phyloP scores from a whole-genome alignment of 2,113 vertebrate genomes.

The Protomyctophum bolini region DNA sequence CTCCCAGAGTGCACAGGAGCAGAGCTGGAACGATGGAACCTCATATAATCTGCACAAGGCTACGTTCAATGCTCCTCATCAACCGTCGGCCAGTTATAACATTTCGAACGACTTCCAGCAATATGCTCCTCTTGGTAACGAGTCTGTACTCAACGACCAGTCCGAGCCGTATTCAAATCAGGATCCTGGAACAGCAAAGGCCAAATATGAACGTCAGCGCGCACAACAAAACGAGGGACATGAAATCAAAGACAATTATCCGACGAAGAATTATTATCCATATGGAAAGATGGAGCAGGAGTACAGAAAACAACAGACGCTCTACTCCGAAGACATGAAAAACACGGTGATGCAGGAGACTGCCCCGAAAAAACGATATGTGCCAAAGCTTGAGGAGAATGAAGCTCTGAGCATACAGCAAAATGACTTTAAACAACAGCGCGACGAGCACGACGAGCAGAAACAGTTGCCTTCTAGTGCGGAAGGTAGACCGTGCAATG shows the following conservation, averaged over 20 bases:
- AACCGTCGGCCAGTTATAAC: slow-evolving; percentile 8
- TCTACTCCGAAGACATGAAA: slow-evolving; percentile 29
- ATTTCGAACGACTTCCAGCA: slow-evolving; percentile 34
- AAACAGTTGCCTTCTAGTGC: slow-evolving; percentile 18
- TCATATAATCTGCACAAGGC: slow-evolving; percentile 22
- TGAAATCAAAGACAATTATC: slow-evolving; percentile 33
- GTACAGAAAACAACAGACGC: slow-evolving; percentile 16
- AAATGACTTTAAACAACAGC: slow-evolving; percentile 17
- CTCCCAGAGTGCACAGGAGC: slow-evolving; percentile 23
- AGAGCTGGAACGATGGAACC: slow-evolving; percentile 20
- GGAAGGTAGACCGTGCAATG: slow-evolving; percentile 15
- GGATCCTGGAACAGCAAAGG: slow-evolving; percentile 14
- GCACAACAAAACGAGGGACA: slow-evolving; percentile 14
- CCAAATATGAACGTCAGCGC: slow-evolving; percentile 29
- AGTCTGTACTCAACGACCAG: background rate
- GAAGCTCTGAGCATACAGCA: slow-evolving; percentile 24
- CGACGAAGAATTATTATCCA: slow-evolving; percentile 20
- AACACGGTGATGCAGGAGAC: slow-evolving; percentile 29
- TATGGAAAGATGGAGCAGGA: slow-evolving; percentile 37
- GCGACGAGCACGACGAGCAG: slow-evolving; percentile 24
- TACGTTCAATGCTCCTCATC: slow-evolving; percentile 9
- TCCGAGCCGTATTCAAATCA: slow-evolving; percentile 13
- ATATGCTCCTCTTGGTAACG: slow-evolving; percentile 14
- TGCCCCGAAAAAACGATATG: slow-evolving; percentile 37
- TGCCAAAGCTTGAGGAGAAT: slow-evolving; percentile 16